Percentiles rank a stretch among this genome's conserved stretches.
These are phyloP conservation scores for Sceliomorpha sp. DNA, from an alignment of 2,888 invertebrate species.

Conservation along the genomic window DNA sequence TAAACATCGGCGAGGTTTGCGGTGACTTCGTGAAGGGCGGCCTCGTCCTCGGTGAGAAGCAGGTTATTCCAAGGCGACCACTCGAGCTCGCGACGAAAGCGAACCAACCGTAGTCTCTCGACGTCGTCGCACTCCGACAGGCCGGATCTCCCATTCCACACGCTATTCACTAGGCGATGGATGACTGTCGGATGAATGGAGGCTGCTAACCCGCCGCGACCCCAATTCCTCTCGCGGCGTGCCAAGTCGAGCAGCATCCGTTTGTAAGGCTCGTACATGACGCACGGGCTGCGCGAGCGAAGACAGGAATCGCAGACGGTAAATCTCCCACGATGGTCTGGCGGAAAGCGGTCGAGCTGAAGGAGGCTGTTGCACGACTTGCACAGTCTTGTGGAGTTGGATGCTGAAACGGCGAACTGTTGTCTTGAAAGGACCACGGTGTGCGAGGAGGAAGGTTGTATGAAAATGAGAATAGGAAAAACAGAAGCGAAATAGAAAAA, in stretches of 20 bases:
- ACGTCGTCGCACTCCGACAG: constrained; percentile 90
- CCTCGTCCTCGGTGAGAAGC: constrained; percentile 90
- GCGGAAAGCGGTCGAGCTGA: constrained; percentile 43
- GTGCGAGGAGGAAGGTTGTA: too few species aligned
- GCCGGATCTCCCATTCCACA: constrained; percentile 94
- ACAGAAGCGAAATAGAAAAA: too few species aligned
- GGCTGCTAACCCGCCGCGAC: constrained; percentile 86
- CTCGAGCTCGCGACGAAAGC: constrained; percentile 88
- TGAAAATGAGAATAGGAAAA: too few species aligned
- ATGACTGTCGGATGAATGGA: constrained; percentile 89
- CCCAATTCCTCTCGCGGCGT: constrained; percentile 46
- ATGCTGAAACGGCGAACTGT: constrained; percentile 17
- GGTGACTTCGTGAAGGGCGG: constrained; percentile 86
- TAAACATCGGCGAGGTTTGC: constrained; percentile 80
- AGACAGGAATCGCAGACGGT: constrained; percentile 50
- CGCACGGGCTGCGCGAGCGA: constrained; percentile 41
- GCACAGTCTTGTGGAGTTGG: not conserved
- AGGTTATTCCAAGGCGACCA: constrained; percentile 98
- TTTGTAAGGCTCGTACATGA: constrained; percentile 83
- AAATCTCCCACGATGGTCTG: constrained; percentile 21
- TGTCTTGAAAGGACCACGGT: not conserved
- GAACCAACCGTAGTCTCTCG: constrained; percentile 86
- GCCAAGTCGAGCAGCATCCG: constrained; percentile 88
- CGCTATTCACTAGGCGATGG: constrained; percentile 89
- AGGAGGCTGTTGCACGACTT: constrained; percentile 28